A percentile compares a stretch with the other conserved stretches of the same genome.
Conservation (phyloP, 2,888 invertebrate genomes). For the Caenorhabditis drosophilae region DNA sequence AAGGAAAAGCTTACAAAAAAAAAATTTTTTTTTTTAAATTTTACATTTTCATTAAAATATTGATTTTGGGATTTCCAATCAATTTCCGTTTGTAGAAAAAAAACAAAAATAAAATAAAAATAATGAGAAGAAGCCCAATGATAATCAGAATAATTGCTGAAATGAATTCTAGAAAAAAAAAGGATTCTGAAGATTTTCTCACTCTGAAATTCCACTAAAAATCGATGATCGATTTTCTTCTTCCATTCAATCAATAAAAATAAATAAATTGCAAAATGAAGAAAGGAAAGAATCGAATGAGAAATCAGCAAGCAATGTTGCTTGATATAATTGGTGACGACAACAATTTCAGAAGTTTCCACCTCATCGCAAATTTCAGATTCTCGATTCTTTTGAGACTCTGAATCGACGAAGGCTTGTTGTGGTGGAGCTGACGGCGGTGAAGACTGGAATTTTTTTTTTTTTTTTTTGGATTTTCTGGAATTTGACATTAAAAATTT, state of each 20-base stretch:
- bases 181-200: not conserved
- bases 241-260: not conserved
- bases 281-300: not conserved
- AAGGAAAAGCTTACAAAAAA: not conserved
- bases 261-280: not conserved
- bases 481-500: too few relatives aligned
- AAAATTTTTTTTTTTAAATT: not conserved
- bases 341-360: too few relatives aligned
- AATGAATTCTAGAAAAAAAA: too few relatives aligned
- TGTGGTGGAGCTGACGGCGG: too few relatives aligned
- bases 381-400: too few relatives aligned
- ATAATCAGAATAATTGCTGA: slow-evolving; percentile 1
- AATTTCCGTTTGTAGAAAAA: slow-evolving; percentile 7
- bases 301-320: not conserved
- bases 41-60: slow-evolving; percentile 3
- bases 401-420: too few relatives aligned
- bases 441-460: too few relatives aligned
- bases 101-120: slow-evolving; percentile 1
- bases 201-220: not conserved
- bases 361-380: too few relatives aligned
- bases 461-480: too few relatives aligned
- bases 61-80: slow-evolving; percentile 13
- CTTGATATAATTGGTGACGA: too few relatives aligned
- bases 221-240: not conserved
- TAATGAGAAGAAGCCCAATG: slow-evolving; percentile 12